Conservation (phyloP, 2,113 vertebrate species). For the Hyla sarda region DNA sequence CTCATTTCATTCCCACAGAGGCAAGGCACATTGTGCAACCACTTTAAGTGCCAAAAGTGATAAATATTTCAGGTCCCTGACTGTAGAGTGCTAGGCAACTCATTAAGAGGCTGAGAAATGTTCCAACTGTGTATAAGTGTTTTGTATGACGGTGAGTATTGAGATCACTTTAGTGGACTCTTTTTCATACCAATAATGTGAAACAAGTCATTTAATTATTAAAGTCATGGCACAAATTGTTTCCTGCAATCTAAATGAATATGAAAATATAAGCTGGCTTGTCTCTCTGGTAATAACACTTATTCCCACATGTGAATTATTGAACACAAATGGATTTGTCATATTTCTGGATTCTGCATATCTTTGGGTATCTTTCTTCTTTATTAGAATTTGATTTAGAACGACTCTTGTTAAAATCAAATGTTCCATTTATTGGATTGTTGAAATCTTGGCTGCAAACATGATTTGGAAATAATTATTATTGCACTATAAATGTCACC, state of each 20-base stretch:
- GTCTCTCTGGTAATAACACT: conserved; percentile 53
- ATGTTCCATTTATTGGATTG: conserved; percentile 32
- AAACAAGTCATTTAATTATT: conserved; percentile 60
- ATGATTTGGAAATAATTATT: conserved; percentile 26
- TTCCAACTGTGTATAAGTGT: conserved; percentile 54
- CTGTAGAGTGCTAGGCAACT: conserved; percentile 56
- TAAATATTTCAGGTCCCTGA: conserved; percentile 54
- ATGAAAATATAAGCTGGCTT: conserved; percentile 53
- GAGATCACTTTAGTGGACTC: conserved; percentile 50
- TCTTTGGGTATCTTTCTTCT: conserved; percentile 16
- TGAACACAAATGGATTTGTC: conserved; percentile 54
- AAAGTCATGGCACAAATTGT: conserved; percentile 54
- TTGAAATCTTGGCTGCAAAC: not conserved
- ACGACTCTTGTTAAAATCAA: conserved; percentile 17
- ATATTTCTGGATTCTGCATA: conserved; percentile 30
- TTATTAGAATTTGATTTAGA: conserved; percentile 33
- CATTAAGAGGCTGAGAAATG: conserved; percentile 54
- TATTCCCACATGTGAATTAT: conserved; percentile 57
- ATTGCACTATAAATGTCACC: conserved; percentile 28
- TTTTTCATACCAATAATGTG: conserved; percentile 58
- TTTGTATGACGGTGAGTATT: conserved; percentile 50
- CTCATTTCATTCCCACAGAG: conserved; percentile 56
- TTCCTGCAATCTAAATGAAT: conserved; percentile 59
- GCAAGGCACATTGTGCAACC: conserved; percentile 38
- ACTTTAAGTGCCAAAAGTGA: conserved; percentile 59